A percentile compares a stretch with the other conserved stretches of the same genome.
phyloP scores from a whole-genome alignment of 1,140 invertebrate species.

The Drosophila persimilis region DNA sequence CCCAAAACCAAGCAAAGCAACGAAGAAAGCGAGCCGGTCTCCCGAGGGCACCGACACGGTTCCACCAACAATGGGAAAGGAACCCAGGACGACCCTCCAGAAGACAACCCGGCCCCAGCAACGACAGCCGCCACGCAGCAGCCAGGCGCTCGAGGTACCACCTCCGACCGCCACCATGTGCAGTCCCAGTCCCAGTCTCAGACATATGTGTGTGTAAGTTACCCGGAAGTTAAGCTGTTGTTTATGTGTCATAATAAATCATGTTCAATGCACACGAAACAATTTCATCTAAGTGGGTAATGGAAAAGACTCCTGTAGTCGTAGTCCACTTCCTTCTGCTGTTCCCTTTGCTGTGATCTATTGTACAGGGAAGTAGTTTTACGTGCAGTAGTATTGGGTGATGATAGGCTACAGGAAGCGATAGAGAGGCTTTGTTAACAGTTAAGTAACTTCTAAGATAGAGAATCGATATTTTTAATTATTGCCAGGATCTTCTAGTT shows the following conservation, averaged over 20 bases:
- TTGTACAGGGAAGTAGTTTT: slow-evolving; percentile 19
- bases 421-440: no score
- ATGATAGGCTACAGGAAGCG: background rate
- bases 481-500: no score
- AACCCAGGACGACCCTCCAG: no score
- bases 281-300: slow-evolving; percentile 71
- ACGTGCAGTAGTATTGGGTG: slow-evolving; percentile 1
- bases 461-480: background rate
- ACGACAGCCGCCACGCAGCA: no score
- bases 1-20: no score
- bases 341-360: slow-evolving; percentile 4
- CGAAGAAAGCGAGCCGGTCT: no score
- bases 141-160: no score
- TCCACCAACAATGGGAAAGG: no score
- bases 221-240: slow-evolving; percentile 79
- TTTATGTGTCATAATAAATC: slow-evolving; percentile 82
- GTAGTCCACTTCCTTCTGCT: slow-evolving; percentile 12
- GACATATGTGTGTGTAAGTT: slow-evolving; percentile 50
- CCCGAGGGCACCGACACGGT: no score
- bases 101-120: no score
- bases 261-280: slow-evolving; percentile 78
- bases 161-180: no score
- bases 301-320: slow-evolving; percentile 43
- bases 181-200: background rate
- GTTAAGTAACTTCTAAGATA: background rate